Base-by-base conservation (phyloP, 2,797 vertebrate genomes). In the Peromyscus eremicus region DNA sequence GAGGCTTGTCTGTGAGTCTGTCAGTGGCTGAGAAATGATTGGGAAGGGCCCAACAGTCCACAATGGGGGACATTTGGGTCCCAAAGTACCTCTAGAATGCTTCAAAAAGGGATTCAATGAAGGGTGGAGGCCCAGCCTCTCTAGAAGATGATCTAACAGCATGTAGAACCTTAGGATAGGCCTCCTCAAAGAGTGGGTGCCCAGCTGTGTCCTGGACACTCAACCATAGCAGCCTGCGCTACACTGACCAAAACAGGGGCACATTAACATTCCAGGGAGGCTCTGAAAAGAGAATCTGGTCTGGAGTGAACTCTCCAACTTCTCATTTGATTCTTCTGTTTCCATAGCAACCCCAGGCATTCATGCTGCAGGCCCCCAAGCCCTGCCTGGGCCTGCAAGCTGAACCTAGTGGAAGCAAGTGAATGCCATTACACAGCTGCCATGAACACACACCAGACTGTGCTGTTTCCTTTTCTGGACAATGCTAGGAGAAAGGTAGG, bases 381-480 rank as follows among this genome's bases (percentile, higher is more conserved):
- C 23, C 62, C 73, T 34, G 84, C 46, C 64, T 0, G 55, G 97
- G 95, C 71, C 86, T 96, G 77, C 93, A 89, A 96, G 43, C 62
- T 80, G 91, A 8, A 46, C n/a, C 57, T 81, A 86, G 40, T 66
- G 84, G 97, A 98, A 97, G 96, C 57, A 94, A 97, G 97, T 94
- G 97, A 97, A 98, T 98, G 96, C 97, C 95, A 98, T 98, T 84
- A 83, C 16, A 86, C 79, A 97, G 92, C 88, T 83, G 96, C 97
- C 98, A 98, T 89, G 92, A 89, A 86, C n/a, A 97, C 91, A 86
- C 86, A 84, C 17, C 46, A 49, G 75, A 55, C 75, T 80, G 8
- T 2, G 17, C 7, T 12, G 83, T 91, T 97, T 97, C 98, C 98
- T 98, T 98, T 98, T 98, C 98, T 98, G 98, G 98, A 98, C 98